These are phyloP conservation scores for Cirrhinus mrigala DNA, from an alignment of 2,797 vertebrate species.

Conservation along the genomic window DNA sequence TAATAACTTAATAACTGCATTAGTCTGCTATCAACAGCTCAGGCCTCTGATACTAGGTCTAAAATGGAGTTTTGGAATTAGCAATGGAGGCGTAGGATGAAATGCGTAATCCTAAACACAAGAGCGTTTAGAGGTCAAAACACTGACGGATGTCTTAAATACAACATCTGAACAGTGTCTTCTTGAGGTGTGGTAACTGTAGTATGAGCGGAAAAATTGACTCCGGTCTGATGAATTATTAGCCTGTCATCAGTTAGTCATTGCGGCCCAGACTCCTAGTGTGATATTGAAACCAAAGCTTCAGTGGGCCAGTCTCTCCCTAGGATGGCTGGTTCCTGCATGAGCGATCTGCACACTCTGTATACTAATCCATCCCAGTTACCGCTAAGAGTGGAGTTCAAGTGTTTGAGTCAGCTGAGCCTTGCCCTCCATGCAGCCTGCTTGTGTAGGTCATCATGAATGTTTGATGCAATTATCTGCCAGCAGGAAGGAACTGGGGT, in stretches of 20 bases:
- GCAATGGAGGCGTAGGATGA: too few relatives aligned
- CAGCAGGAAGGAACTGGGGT: constrained; percentile 31
- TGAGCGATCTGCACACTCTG: not conserved
- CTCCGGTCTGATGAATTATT: too few relatives aligned
- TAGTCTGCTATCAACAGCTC: too few relatives aligned
- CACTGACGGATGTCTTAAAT: too few relatives aligned
- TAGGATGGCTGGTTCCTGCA: not conserved
- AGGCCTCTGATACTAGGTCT: too few relatives aligned
- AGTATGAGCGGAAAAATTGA: too few relatives aligned
- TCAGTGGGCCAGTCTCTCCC: not conserved
- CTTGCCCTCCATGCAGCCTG: constrained; percentile 48
- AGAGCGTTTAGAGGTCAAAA: too few relatives aligned
- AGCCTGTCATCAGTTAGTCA: not conserved
- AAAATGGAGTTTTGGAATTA: too few relatives aligned
- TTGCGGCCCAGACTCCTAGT: not conserved
- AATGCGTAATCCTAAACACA: too few relatives aligned
- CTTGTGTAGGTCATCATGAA: constrained; percentile 65
- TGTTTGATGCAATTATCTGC: constrained; percentile 67
- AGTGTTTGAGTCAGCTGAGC: constrained; percentile 38
- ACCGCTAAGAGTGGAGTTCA: not conserved
- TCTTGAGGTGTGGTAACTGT: too few relatives aligned
- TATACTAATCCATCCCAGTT: constrained; percentile 36
- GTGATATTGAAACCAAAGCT: constrained; percentile 10
- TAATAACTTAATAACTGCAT: not conserved
- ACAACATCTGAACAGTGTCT: too few relatives aligned